Percentiles rank a stretch among this genome's conserved stretches.
These are phyloP conservation scores for Trachythela sp. DNA, from an alignment of 64 coral and sea anemone genomes.

Conservation along the genomic window DNA sequence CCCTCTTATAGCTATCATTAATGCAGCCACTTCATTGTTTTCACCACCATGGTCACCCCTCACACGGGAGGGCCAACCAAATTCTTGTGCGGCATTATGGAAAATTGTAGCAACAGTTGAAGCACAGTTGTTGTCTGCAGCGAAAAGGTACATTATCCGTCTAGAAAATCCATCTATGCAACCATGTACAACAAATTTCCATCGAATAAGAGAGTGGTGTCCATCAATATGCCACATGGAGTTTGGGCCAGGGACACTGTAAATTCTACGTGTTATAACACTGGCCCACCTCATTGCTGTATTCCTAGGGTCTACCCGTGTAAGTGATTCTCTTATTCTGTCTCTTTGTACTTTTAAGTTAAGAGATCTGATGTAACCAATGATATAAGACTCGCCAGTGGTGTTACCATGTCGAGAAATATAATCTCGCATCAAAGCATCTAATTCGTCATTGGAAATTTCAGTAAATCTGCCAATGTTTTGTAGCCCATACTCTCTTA, in stretches of 20 bases:
- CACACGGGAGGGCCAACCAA: constrained; percentile 35
- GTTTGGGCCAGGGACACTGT: constrained; percentile 46
- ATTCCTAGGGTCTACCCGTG: constrained; percentile 25
- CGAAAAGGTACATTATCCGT: constrained; percentile 24
- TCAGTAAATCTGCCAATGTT: constrained; percentile 17
- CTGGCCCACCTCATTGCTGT: constrained; percentile 28
- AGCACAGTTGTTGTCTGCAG: constrained; percentile 49
- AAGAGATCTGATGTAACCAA: constrained; percentile 30
- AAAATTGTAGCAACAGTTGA: constrained; percentile 33
- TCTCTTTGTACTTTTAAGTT: constrained; percentile 18
- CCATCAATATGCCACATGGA: constrained; percentile 52
- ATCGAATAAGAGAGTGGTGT: constrained; percentile 28
- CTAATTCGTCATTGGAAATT: constrained; percentile 5
- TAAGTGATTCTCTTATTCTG: constrained; percentile 24
- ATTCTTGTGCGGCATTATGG: constrained; percentile 23
- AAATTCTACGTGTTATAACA: constrained; percentile 27
- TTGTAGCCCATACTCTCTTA: not conserved
- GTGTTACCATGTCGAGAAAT: not conserved
- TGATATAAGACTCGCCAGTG: constrained; percentile 33
- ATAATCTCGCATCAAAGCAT: not conserved
- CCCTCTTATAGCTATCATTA: constrained; percentile 33
- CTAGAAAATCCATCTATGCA: constrained; percentile 23
- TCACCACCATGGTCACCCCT: constrained; percentile 47
- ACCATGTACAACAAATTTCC: not conserved
- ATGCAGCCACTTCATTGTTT: constrained; percentile 4